These are phyloP conservation scores for Chlorodrepanis virens DNA, from an alignment of 2,113 vertebrate genomes.

Conservation along the genomic window DNA sequence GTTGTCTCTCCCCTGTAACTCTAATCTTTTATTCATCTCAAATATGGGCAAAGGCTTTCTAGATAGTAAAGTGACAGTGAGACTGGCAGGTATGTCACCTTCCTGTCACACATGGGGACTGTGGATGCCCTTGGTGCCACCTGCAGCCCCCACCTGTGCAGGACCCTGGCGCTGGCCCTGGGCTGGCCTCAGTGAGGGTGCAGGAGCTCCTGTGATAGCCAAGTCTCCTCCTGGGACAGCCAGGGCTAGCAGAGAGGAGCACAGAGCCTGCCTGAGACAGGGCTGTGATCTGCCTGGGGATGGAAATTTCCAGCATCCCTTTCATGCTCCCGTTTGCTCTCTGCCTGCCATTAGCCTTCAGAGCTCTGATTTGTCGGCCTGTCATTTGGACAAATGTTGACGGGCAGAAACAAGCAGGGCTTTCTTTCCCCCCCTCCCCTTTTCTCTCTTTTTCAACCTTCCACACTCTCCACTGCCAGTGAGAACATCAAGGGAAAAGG, in stretches of 20 bases:
- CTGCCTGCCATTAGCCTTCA: constrained; percentile 53
- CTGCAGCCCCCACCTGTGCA: fast-evolving
- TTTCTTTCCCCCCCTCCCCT: not conserved
- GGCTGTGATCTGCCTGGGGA: not conserved
- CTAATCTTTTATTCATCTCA: constrained; percentile 3
- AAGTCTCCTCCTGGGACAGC: not conserved
- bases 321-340: not conserved
- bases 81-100: not conserved
- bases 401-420: constrained; percentile 48
- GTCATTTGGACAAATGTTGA: constrained; percentile 71
- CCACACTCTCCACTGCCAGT: not conserved
- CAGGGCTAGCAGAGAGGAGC: not conserved
- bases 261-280: not conserved
- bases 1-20: not conserved
- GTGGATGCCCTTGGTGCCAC: fast-evolving
- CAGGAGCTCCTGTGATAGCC: fast-evolving
- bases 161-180: fast-evolving
- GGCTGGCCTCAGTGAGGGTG: fast-evolving
- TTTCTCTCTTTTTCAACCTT: not conserved
- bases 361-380: constrained; percentile 68
- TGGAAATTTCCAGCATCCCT: constrained; percentile 6
- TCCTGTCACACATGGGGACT: fast-evolving
- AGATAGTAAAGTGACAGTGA: fast-evolving
- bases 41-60: not conserved
- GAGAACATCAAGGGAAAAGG: constrained; percentile 62